Evolutionary conservation across 2,113 vertebrate species (phyloP).

Genomic region (Nycticorax nycticorax): DNA sequence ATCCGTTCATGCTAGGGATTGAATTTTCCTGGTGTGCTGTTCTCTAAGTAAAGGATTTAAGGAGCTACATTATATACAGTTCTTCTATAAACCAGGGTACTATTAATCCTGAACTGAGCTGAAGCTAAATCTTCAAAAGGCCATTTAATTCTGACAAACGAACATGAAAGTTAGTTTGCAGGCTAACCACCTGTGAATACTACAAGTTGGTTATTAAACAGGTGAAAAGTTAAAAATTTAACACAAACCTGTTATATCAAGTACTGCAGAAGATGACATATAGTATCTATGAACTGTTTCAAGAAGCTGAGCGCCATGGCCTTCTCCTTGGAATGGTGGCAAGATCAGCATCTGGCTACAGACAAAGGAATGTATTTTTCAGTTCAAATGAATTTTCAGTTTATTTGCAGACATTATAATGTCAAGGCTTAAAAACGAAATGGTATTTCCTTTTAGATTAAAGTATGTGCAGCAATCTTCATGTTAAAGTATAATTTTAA

Average conservation of each 20-base stretch:
- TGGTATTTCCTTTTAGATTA: neutral
- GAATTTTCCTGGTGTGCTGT: conserved; percentile 55
- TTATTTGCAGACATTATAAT: neutral
- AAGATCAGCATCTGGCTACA: conserved; percentile 97
- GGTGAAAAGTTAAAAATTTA: neutral
- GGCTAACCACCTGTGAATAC: neutral
- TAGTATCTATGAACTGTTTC: conserved; percentile 97
- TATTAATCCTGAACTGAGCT: conserved; percentile 22
- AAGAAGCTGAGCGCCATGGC: conserved; percentile 95
- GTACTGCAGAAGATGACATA: conserved; percentile 86
- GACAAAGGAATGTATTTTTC: conserved; percentile 52
- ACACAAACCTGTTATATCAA: conserved; percentile 94
- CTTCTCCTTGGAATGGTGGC: conserved; percentile 98
- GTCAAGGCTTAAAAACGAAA: neutral
- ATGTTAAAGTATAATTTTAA: neutral
- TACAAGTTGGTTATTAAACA: neutral
- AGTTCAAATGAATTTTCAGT: conserved; percentile 18
- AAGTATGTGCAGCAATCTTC: neutral
- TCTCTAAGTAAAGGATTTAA: conserved; percentile 51
- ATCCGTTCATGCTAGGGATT: neutral
- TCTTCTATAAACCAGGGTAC: conserved; percentile 19
- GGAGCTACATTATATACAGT: conserved; percentile 23
- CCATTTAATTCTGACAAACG: conserved; percentile 4
- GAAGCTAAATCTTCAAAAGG: conserved; percentile 42
- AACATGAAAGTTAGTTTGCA: neutral